These are phyloP conservation scores for Esox niger DNA, from an alignment of 2,113 vertebrate species.

Conservation along the genomic window DNA sequence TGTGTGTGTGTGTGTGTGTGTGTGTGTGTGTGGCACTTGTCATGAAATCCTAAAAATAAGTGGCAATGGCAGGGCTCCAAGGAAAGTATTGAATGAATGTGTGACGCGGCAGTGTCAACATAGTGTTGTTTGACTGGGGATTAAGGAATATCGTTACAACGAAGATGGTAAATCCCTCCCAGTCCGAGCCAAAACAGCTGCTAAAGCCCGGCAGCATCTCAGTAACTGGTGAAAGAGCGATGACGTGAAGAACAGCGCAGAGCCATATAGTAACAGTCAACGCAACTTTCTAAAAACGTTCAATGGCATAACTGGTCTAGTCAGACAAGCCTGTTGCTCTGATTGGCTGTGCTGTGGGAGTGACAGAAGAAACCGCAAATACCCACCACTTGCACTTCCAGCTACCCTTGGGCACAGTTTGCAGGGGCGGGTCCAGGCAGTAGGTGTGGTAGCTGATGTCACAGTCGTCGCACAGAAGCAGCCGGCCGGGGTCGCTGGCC, in stretches of 20 bases:
- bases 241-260: not conserved
- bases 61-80: no score
- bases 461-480: slow-evolving; percentile 94
- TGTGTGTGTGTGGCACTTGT: no score
- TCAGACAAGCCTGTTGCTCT: not conserved
- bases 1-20: no score
- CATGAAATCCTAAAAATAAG: no score
- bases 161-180: slow-evolving; percentile 24
- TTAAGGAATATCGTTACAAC: slow-evolving; percentile 22
- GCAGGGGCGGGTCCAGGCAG: slow-evolving; percentile 92
- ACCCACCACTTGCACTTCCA: slow-evolving; percentile 98
- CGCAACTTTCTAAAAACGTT: not conserved
- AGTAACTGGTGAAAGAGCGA: not conserved
- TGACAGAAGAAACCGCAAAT: slow-evolving; percentile 30
- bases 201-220: no score
- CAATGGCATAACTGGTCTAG: no score
- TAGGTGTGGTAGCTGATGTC: slow-evolving; percentile 99
- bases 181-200: no score
- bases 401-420: slow-evolving; percentile 93
- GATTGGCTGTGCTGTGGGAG: not conserved
- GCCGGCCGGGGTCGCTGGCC: slow-evolving; percentile 87
- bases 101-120: not conserved
- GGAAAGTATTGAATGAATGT: no score
- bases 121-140: slow-evolving; percentile 20
- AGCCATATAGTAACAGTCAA: slow-evolving; percentile 6